Conservation (phyloP, 2,888 invertebrate species). For the Heliconius charithonia region DNA sequence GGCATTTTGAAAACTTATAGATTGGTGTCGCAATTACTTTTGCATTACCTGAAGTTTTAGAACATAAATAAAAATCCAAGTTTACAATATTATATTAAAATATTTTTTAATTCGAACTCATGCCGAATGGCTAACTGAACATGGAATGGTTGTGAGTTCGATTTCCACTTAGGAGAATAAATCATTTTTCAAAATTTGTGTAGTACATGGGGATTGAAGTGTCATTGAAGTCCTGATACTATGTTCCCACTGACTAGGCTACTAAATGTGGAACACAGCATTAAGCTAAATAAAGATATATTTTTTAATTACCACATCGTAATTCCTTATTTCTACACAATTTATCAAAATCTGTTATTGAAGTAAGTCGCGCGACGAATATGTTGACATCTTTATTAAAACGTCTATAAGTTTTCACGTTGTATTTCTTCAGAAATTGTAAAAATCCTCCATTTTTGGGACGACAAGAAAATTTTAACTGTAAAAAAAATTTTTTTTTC, state of each 20-base stretch:
- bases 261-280: not conserved
- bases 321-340: constrained; percentile 54
- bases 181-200: not conserved
- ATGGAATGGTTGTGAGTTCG: not conserved
- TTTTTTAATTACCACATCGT: constrained; percentile 56
- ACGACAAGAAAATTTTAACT: constrained; percentile 61
- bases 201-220: not conserved
- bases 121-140: not conserved
- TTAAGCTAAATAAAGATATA: not conserved
- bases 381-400: constrained; percentile 53
- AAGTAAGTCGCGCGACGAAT: constrained; percentile 58
- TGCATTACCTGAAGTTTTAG: constrained; percentile 61
- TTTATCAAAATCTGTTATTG: constrained; percentile 59
- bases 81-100: not conserved
- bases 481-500: not conserved
- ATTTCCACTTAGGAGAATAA: not conserved
- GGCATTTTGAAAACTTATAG: constrained; percentile 65
- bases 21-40: constrained; percentile 60
- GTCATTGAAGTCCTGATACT: not conserved
- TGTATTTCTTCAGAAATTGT: constrained; percentile 58
- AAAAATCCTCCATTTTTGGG: constrained; percentile 57
- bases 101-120: not conserved
- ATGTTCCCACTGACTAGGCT: not conserved
- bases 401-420: constrained; percentile 59
- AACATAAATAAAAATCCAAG: constrained; percentile 10